A percentile compares a stretch with the other conserved stretches of the same genome.
Conservation (phyloP, 2,797 vertebrate genomes). For the Gallirallus australis region DNA sequence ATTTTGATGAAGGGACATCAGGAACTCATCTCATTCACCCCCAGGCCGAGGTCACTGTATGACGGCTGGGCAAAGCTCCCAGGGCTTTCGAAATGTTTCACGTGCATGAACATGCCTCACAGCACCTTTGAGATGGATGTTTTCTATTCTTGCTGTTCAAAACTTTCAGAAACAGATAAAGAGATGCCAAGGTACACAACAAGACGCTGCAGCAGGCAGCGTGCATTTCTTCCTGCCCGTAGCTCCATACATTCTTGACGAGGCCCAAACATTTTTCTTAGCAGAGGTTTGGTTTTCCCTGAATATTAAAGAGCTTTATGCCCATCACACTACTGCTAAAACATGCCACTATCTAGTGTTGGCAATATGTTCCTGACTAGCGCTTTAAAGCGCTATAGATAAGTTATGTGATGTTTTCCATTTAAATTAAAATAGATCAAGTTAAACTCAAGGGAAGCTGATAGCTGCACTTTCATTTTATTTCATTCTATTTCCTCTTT, state of each 20-base stretch:
- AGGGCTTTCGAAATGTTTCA: background rate
- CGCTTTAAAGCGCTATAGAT: background rate
- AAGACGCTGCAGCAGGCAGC: accelerated
- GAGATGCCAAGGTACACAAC: background rate
- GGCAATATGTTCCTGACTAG: background rate
- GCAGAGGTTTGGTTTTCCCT: background rate
- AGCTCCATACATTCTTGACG: background rate
- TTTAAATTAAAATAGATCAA: slow-evolving; percentile 60
- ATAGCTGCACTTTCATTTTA: slow-evolving; percentile 40
- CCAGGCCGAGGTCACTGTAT: accelerated
- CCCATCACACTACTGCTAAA: background rate
- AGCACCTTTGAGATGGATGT: background rate
- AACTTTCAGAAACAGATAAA: slow-evolving; percentile 4
- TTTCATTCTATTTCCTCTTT: slow-evolving; percentile 34
- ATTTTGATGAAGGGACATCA: background rate
- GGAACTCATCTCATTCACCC: background rate
- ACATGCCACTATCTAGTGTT: background rate
- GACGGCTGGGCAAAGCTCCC: background rate
- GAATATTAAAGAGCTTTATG: background rate
- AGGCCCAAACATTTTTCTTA: background rate
- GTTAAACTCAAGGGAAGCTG: slow-evolving; percentile 36
- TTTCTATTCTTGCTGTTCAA: background rate
- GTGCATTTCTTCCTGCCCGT: background rate
- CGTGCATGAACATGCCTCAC: background rate
- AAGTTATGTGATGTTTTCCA: slow-evolving; percentile 27